Conservation (phyloP, 2,888 invertebrate species). For the Agrochola lota region DNA sequence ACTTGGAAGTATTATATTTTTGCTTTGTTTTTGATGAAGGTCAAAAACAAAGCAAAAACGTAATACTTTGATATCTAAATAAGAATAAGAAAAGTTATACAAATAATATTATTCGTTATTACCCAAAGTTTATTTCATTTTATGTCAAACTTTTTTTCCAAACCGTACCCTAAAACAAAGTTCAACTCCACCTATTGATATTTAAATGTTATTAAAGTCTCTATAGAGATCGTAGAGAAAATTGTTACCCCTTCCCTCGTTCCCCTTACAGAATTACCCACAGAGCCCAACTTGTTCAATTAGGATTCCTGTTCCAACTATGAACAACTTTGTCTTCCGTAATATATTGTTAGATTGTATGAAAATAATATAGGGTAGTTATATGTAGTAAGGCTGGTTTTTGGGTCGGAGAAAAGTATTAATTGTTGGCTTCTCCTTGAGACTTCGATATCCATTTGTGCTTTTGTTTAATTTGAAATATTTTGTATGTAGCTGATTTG, state of each 20-base stretch:
- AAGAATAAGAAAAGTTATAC: no score
- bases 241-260: conserved; percentile 16
- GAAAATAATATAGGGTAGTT: conserved; percentile 22
- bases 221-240: conserved; percentile 44
- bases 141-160: not conserved
- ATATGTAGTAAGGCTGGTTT: not conserved
- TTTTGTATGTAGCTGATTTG: not conserved
- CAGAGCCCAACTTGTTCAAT: conserved; percentile 66
- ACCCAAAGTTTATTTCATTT: not conserved
- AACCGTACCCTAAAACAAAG: conserved; percentile 5
- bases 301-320: conserved; percentile 60
- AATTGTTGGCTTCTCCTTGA: not conserved
- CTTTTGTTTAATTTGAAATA: not conserved
- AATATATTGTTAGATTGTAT: conserved; percentile 47
- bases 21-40: not conserved
- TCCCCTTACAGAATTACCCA: conserved; percentile 39
- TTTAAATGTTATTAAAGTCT: conserved; percentile 59
- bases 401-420: not conserved
- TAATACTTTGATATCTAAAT: no score
- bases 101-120: no score
- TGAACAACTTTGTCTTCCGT: conserved; percentile 46
- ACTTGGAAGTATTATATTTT: not conserved
- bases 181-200: conserved; percentile 45
- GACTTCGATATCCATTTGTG: not conserved
- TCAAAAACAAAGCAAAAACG: no score